Percentiles rank a stretch among this genome's conserved stretches.
These are phyloP conservation scores for Ariolimax columbianus DNA, from an alignment of 2,888 invertebrate species.

Conservation along the genomic window DNA sequence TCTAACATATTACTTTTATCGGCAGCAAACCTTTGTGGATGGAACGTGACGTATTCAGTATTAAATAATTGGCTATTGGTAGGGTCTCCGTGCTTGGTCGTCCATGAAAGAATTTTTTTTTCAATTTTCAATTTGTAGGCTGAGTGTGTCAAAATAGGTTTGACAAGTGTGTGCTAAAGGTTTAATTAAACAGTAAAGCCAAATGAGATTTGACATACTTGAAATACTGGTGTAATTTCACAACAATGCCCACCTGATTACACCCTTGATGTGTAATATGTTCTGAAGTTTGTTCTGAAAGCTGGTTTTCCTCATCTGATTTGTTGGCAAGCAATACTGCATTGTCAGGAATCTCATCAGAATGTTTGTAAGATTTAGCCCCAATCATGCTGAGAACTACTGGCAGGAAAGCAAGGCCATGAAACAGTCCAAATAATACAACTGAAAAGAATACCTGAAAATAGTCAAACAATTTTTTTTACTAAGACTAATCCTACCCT, in stretches of 20 bases:
- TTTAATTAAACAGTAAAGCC: too few relatives aligned
- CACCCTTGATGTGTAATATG: background rate
- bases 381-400: constrained; percentile 87
- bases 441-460: constrained; percentile 85
- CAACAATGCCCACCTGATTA: background rate
- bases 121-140: too few relatives aligned
- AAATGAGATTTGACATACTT: background rate
- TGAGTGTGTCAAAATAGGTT: too few relatives aligned
- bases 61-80: too few relatives aligned
- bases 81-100: too few relatives aligned
- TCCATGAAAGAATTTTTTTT: too few relatives aligned
- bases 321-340: background rate
- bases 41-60: too few relatives aligned
- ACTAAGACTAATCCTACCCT: background rate
- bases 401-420: constrained; percentile 87
- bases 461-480: background rate
- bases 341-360: constrained; percentile 13
- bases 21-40: too few relatives aligned
- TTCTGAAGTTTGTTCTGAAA: background rate
- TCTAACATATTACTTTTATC: too few relatives aligned
- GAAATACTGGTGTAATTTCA: background rate
- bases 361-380: constrained; percentile 79
- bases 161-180: too few relatives aligned
- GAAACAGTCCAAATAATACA: constrained; percentile 87
- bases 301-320: background rate